Evolutionary conservation across 2,113 vertebrate species (phyloP).

Genomic region (Scalopus aquaticus): DNA sequence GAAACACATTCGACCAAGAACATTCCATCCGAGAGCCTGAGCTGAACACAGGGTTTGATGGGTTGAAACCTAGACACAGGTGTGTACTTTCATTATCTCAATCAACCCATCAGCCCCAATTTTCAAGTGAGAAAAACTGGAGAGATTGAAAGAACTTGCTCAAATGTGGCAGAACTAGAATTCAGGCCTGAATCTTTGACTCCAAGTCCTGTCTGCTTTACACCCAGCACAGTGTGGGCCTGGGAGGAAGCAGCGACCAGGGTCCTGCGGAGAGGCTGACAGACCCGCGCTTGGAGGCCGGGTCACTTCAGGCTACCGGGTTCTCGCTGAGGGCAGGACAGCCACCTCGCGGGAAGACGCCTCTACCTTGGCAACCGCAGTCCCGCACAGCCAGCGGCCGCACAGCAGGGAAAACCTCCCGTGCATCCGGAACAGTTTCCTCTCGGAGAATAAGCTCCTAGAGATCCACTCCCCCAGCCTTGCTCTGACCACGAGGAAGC

Average conservation of each 20-base stretch:
- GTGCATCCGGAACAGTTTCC: background rate
- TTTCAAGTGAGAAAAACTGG: background rate
- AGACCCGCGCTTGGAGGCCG: background rate
- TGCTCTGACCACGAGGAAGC: background rate
- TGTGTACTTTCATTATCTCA: background rate
- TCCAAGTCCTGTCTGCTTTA: background rate
- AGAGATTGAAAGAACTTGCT: background rate
- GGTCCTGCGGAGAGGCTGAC: background rate
- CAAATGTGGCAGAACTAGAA: background rate
- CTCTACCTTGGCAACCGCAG: background rate
- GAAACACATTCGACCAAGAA: background rate
- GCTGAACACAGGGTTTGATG: background rate
- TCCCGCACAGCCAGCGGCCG: background rate
- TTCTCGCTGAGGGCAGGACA: background rate
- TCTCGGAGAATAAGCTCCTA: background rate
- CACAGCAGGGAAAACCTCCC: background rate
- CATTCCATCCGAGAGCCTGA: background rate
- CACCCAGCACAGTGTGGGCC: background rate
- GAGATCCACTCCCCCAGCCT: background rate
- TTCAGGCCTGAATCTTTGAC: background rate
- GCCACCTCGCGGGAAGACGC: background rate
- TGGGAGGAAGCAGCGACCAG: background rate
- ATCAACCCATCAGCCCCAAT: background rate
- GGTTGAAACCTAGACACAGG: background rate
- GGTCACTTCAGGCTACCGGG: fast-evolving